Conservation (phyloP, 2,888 invertebrate genomes). For the Sphecodes monilicornis region DNA sequence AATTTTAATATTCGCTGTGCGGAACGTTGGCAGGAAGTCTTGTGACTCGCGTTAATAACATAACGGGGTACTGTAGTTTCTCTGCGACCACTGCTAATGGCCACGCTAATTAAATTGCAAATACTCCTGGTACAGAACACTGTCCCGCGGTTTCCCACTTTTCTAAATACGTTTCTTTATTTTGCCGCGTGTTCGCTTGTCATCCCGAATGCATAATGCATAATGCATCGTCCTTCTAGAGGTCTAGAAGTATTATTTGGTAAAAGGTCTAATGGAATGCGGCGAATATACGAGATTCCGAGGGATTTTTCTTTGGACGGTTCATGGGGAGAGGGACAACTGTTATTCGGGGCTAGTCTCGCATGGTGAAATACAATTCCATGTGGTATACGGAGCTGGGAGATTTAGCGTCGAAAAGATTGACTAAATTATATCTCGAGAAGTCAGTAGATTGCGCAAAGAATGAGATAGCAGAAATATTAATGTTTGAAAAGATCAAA, state of each 20-base stretch:
- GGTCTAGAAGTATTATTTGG: neutral
- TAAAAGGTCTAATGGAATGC: neutral
- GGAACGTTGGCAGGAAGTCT: too few relatives aligned
- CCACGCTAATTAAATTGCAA: conserved; percentile 26
- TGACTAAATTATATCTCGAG: too few relatives aligned
- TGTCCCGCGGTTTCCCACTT: neutral
- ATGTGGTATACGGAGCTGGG: too few relatives aligned
- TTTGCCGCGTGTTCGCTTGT: neutral
- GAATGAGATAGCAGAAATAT: too few relatives aligned
- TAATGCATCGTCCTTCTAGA: neutral
- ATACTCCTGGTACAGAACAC: neutral
- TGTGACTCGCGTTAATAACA: neutral
- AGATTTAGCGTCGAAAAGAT: too few relatives aligned
- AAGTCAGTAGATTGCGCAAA: too few relatives aligned
- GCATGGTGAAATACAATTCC: neutral
- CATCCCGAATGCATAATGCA: conserved; percentile 1
- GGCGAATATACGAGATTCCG: neutral
- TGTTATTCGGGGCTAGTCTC: too few relatives aligned
- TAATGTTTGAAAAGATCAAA: too few relatives aligned
- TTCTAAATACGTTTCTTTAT: conserved; percentile 1
- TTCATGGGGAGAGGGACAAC: neutral
- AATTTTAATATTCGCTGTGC: neutral
- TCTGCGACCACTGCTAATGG: neutral
- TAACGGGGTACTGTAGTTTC: neutral
- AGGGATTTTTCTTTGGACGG: neutral